Evolutionary conservation across 2,797 vertebrate species (phyloP), one percentile per base, ranked within the genome.

Genomic region (Enteromius mattozi): DNA sequence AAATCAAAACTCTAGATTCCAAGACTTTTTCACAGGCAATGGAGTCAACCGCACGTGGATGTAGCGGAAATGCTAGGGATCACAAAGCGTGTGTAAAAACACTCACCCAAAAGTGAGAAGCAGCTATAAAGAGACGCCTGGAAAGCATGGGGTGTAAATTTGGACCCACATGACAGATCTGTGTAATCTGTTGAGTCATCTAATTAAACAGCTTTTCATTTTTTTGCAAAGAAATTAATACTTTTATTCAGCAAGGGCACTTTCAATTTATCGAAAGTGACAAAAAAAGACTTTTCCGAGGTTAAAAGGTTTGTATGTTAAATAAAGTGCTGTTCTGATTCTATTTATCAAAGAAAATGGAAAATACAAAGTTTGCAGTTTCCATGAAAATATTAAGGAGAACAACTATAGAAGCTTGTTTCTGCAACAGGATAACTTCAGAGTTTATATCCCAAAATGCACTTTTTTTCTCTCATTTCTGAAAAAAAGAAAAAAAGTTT

Each of bases 71-170:
- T 40, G 72, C 40, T 37, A 33, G 21, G 13, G 80, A 82, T 74
- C 42, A 19, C 42, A 35, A 65, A 71, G 54, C 5, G 12, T 30
- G 81, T 56, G 63, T 56, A 17, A 83, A 83, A 83, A 82, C 14
- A 3, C 9, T 82, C 70, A 63, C 54, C 27, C 13, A 72, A 59
- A 81, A 72, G 24, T 1, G 7, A 63, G 40, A 49, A 17, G 40
- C 45, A 24, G 30, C 54, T 51, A 65, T 63, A 75, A 75, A 82
- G 56, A 75, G 59, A 49, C 8, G 1, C 13, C 56, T 65, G 56
- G 80, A 8, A 10, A 63, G 27, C 54, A 33, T 13, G 2, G 24
- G 56, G 19, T 49, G 70, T 82, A 27, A 27, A 75, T 65, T 37
- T 75, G 17, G 45, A 59, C 69, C 27, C 40, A 24, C 14, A 37